Evolutionary conservation across 2,797 vertebrate genomes (phyloP), one percentile per base, ranked within the genome.

Genomic region (Argentina silus): DNA sequence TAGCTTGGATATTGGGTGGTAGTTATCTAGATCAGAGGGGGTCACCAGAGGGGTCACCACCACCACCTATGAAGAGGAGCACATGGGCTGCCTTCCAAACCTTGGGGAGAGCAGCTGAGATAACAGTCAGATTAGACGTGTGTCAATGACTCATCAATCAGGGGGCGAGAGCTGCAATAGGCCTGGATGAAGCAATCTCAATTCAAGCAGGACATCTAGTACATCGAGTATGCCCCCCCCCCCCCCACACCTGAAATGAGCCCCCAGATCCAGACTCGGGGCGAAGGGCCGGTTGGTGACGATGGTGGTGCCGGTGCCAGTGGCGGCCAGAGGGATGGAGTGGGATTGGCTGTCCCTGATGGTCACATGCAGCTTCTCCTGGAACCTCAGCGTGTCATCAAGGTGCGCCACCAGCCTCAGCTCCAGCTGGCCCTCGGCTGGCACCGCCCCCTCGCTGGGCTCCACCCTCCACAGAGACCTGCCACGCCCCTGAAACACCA

Each of bases 291-390:
- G 90, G 86, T 97, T 92, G 0, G 93, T 93, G 85, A 96, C 84
- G 17, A 97, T 94, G 0, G 95, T 96, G 15, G 93, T 95, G 21
- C 96, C 95, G 0, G 80, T 90, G 74, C 96, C 96, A 0, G 79
- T 88, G 57, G 96, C 96, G 2, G 69, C 86, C 66, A 98, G 65
- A 0, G 87, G 76, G 43, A 96, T 83, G 11, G 42, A 63, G n/a
- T 83, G 87, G 12, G 76, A 90, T 48, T 43, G 88, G 75, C 93
- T 91, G 74, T 95, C 77, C 71, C 84, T 84, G 76, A 97, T 74
- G 10, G 79, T 87, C 69, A 98, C 21, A 3, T 91, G 83, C 65
- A 97, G 73, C 7, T 76, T 83, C 27, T 96, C 94, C 79, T 87
- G 83, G 72, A 95, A 96, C 0, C 36, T 45, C 57, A 93, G 36